These are phyloP conservation scores for Chalcis sispes DNA, from an alignment of 2,888 invertebrate species.

Conservation along the genomic window DNA sequence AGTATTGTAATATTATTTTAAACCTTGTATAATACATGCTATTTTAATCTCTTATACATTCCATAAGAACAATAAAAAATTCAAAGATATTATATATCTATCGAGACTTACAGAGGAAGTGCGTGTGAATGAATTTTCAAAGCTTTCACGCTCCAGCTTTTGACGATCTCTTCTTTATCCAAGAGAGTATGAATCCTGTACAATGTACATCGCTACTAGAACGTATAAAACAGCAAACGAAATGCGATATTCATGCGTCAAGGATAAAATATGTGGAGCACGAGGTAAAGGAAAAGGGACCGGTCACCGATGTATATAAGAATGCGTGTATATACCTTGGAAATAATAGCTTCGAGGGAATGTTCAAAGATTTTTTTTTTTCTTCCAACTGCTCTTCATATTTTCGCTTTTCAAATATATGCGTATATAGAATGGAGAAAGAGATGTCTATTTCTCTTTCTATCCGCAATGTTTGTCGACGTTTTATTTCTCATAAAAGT, in stretches of 20 bases:
- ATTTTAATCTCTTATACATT: neutral
- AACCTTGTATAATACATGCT: no score
- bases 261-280: neutral
- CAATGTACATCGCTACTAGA: neutral
- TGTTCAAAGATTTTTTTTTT: no score
- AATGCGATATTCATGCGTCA: neutral
- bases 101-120: neutral
- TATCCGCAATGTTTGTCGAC: neutral
- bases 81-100: neutral
- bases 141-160: neutral
- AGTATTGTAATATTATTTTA: no score
- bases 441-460: neutral
- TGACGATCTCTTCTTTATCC: neutral
- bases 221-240: neutral
- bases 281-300: neutral
- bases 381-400: no score
- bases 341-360: no score
- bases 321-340: neutral
- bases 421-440: neutral
- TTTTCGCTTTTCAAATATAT: neutral
- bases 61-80: neutral
- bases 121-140: no score
- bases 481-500: slow-evolving; percentile 29
- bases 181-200: neutral
- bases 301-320: neutral